phyloP scores from a whole-genome alignment of 2,888 invertebrate species.

The Stomorhina lunata region DNA sequence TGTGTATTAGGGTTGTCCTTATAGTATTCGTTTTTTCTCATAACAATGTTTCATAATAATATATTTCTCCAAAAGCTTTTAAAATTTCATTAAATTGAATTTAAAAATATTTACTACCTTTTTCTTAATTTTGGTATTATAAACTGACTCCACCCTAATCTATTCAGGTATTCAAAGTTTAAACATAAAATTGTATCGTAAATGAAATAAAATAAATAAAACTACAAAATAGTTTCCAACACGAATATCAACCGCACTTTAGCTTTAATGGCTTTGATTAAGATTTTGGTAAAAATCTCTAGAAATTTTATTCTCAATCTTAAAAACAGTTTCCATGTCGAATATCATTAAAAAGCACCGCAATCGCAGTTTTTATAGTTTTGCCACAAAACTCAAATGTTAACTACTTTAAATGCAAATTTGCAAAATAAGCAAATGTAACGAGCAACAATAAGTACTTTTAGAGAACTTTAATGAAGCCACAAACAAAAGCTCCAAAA shows the following conservation, averaged over 20 bases:
- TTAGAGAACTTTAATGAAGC: not conserved
- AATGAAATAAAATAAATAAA: conserved; percentile 17
- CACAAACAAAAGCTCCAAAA: conserved; percentile 25
- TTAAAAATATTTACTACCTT: not conserved
- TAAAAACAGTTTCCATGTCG: too few relatives aligned
- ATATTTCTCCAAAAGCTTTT: too few relatives aligned
- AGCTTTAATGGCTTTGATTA: not conserved
- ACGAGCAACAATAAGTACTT: not conserved
- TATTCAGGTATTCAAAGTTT: not conserved
- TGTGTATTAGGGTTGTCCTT: too few relatives aligned
- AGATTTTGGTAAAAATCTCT: too few relatives aligned
- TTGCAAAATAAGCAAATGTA: not conserved
- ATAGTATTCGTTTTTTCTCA: too few relatives aligned
- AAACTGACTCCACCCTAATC: not conserved
- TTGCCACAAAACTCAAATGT: not conserved
- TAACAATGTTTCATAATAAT: too few relatives aligned
- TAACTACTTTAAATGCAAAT: not conserved
- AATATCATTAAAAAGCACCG: not conserved
- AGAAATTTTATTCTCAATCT: too few relatives aligned
- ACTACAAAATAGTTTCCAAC: not conserved
- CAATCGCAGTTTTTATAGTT: not conserved
- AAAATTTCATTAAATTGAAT: too few relatives aligned
- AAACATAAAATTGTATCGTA: not conserved
- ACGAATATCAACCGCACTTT: not conserved
- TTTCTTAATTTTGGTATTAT: not conserved